These are phyloP conservation scores for Corythornis madagascariensis DNA, from an alignment of 2,113 vertebrate genomes.

Conservation along the genomic window DNA sequence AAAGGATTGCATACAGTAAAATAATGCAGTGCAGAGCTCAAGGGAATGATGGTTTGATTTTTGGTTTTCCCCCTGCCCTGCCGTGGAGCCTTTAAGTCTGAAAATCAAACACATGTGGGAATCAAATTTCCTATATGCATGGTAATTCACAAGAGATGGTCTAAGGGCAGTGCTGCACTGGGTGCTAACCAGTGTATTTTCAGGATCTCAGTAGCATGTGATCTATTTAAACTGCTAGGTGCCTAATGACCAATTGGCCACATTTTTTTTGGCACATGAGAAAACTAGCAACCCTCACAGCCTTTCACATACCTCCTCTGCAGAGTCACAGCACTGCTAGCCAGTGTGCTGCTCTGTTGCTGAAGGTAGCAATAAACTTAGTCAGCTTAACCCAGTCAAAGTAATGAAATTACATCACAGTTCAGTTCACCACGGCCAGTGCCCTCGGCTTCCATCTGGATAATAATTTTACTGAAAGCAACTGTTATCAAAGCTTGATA, in stretches of 20 bases:
- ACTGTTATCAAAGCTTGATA: neutral
- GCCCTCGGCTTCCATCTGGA: neutral
- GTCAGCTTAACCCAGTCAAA: neutral
- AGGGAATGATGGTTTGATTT: neutral
- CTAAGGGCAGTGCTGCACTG: neutral
- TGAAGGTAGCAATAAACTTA: slow-evolving; percentile 1
- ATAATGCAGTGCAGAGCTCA: slow-evolving; percentile 1
- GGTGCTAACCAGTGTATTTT: neutral
- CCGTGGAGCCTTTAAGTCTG: slow-evolving; percentile 15
- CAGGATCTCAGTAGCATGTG: neutral
- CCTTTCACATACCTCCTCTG: neutral
- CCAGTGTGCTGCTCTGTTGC: neutral
- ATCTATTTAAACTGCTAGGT: neutral
- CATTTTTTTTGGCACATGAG: neutral
- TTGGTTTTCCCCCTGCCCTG: neutral
- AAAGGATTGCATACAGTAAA: neutral
- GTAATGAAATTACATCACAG: slow-evolving; percentile 21
- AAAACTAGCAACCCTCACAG: neutral
- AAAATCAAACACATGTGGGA: slow-evolving; percentile 1
- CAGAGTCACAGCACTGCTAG: neutral
- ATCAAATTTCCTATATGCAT: neutral
- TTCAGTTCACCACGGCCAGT: neutral
- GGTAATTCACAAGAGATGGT: neutral
- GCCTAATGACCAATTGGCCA: neutral
- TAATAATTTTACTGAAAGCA: slow-evolving; percentile 34